These are phyloP conservation scores for Callospermophilus lateralis DNA, from an alignment of 2,113 vertebrate genomes.

Conservation along the genomic window DNA sequence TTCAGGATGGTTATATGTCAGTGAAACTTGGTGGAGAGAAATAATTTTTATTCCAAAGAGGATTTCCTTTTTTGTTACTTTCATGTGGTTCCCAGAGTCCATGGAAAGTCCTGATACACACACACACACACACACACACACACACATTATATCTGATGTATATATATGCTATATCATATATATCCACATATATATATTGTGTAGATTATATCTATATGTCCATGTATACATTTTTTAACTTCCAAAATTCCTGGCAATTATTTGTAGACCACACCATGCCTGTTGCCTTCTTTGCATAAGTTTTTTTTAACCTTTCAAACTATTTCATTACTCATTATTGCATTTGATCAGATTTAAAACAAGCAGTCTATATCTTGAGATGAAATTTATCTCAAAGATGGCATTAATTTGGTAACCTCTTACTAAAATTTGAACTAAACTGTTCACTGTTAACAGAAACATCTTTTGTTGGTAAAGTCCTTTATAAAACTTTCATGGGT, in stretches of 20 bases:
- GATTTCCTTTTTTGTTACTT: not conserved
- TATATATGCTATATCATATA: not conserved
- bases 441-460: not conserved
- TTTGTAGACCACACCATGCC: not conserved
- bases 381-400: not conserved
- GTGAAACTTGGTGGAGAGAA: not conserved
- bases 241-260: constrained; percentile 9
- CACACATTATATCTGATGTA: not conserved
- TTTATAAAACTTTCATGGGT: not conserved
- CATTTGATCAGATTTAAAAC: constrained; percentile 30
- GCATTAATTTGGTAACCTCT: not conserved
- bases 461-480: not conserved
- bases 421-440: not conserved
- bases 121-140: too few species aligned
- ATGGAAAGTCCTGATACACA: not conserved
- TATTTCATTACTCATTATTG: not conserved
- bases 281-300: not conserved
- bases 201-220: not conserved
- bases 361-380: not conserved
- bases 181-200: not conserved
- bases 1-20: not conserved
- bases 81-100: not conserved
- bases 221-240: not conserved
- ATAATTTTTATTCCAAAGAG: not conserved
- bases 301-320: not conserved